A percentile compares a stretch with the other conserved stretches of the same genome.
phyloP scores from a whole-genome alignment of 2,113 vertebrate genomes.

The Nematolebias whitei region DNA sequence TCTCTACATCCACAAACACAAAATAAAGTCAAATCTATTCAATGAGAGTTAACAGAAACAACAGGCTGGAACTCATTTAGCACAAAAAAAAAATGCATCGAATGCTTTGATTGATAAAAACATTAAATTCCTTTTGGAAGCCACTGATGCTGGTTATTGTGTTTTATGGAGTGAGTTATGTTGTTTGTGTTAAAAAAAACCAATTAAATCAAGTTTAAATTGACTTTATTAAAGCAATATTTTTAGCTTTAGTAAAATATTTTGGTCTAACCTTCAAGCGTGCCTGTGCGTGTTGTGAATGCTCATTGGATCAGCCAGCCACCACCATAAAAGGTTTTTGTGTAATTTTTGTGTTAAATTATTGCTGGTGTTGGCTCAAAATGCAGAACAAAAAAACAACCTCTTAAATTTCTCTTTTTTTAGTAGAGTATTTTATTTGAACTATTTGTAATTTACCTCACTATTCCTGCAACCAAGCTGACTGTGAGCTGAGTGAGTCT shows the following conservation, averaged over 20 bases:
- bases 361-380: not conserved
- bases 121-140: not conserved
- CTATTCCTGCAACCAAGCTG: slow-evolving; percentile 1
- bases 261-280: not conserved
- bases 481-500: not conserved
- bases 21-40: not conserved
- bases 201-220: not conserved
- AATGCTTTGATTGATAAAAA: not conserved
- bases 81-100: not conserved
- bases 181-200: not conserved
- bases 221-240: too few species aligned
- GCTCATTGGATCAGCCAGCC: not conserved
- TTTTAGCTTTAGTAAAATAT: too few species aligned
- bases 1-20: not conserved
- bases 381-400: not conserved
- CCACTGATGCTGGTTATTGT: not conserved
- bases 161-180: not conserved
- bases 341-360: not conserved
- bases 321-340: not conserved
- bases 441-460: slow-evolving; percentile 3
- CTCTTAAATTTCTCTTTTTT: slow-evolving; percentile 3
- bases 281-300: not conserved
- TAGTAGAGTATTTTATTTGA: not conserved
- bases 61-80: not conserved
- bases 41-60: not conserved